Evolutionary conservation across 2,113 vertebrate genomes (phyloP), one percentile per base, ranked within the genome.

Genomic region (Tragelaphus strepsiceros): DNA sequence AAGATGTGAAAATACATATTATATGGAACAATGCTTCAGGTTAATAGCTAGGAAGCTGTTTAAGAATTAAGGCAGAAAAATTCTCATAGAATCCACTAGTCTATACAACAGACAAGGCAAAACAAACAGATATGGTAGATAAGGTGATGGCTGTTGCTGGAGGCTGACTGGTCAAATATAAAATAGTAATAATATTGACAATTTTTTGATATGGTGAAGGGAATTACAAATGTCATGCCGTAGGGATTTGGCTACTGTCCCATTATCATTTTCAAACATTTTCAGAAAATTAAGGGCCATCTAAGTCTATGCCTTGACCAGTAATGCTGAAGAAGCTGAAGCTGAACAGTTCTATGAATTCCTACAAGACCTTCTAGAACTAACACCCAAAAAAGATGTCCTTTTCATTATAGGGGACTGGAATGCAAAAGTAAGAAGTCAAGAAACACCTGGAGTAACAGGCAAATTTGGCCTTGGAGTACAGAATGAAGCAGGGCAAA

Each of bases 31-130:
- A 54, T 81, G 49, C 53, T 85, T 92, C 46, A 80, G 28, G 61
- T 96, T 81, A 97, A 88, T 94, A 89, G 71, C 46, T 95, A 58
- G 90, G 22, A 95, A 90, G 71, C 58, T 15, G 7, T 59, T 94
- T 97, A 94, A 95, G 32, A 96, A 94, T 56, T 61, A 92, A 92
- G 59, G 9, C 32, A 67, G 35, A 88, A 96, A 92, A 91, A 24
- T 58, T 59, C 3, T 92, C 74, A 74, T 84, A 54, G 51, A 78
- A 92, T 92, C 77, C 89, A 96, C 28, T 35, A 81, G 22, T 89
- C 53, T 78, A 2, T 82, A 77, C 0, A 64, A 93, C 2, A 74
- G 39, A 16, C 10, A 49, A 7, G 77, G 61, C 49, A 86, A 74
- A 93, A 91, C 64, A 92, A 93, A 78, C 24, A 46, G 39, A 71